Conservation (phyloP, 2,113 vertebrate species). For the Tachuris rubrigastra region DNA sequence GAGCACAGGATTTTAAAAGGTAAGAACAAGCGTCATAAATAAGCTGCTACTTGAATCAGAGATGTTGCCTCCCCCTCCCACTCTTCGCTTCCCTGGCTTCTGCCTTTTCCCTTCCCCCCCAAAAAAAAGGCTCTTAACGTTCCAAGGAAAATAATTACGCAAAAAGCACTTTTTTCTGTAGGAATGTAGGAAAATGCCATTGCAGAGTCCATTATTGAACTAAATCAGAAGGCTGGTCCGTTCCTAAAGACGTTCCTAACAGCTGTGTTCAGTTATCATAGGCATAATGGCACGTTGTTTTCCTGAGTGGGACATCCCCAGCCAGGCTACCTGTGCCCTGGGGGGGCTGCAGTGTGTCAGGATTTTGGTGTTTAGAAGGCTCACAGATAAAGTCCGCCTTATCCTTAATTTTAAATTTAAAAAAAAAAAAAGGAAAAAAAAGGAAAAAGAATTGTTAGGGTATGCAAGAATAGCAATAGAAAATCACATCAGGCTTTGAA, state of each 20-base stretch:
- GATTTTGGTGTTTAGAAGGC: not conserved
- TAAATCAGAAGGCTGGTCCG: not conserved
- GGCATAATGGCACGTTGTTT: not conserved
- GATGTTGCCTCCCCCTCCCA: not conserved
- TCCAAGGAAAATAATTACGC: not conserved
- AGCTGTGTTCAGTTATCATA: not conserved
- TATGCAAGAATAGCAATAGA: not conserved
- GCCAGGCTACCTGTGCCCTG: not conserved
- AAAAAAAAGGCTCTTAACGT: not conserved
- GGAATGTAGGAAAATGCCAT: not conserved
- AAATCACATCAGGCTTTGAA: not conserved
- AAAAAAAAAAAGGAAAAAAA: not conserved
- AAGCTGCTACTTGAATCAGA: conserved; percentile 3
- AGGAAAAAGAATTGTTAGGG: not conserved
- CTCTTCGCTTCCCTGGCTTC: not conserved
- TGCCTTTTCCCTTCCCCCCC: not conserved
- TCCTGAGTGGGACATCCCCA: not conserved
- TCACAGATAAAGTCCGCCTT: not conserved
- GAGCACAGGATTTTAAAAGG: conserved; percentile 35
- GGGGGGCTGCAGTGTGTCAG: not conserved
- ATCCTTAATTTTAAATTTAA: not conserved
- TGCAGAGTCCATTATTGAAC: not conserved
- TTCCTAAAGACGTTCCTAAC: not conserved
- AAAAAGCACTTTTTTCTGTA: not conserved
- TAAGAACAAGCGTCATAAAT: not conserved